Conservation (phyloP, 2,797 vertebrate genomes). For the Danio kyathit region DNA sequence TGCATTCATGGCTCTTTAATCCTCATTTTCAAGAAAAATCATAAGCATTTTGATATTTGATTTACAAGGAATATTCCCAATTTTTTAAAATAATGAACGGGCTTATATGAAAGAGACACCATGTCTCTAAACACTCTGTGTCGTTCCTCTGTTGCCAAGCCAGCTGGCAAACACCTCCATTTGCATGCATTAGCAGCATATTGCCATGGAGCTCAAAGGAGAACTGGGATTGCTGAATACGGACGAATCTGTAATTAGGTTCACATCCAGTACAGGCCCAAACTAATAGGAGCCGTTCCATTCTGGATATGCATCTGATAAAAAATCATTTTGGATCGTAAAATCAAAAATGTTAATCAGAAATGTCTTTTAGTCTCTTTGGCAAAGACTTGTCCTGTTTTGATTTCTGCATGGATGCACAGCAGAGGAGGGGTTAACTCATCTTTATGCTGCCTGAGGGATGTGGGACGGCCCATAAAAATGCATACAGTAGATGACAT, state of each 20-base stretch:
- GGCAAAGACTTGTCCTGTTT: neutral
- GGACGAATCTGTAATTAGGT: slow-evolving; percentile 62
- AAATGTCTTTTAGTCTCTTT: neutral
- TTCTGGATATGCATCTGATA: neutral
- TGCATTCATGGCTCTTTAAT: neutral
- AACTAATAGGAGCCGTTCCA: slow-evolving; percentile 13
- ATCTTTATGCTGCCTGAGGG: neutral
- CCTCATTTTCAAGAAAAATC: neutral
- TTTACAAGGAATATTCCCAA: neutral
- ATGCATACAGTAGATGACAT: neutral
- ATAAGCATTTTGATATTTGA: neutral
- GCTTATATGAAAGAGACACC: slow-evolving; percentile 3
- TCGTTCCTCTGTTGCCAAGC: slow-evolving; percentile 63
- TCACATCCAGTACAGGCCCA: slow-evolving; percentile 32
- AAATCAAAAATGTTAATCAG: neutral
- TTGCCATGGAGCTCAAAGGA: slow-evolving; percentile 62
- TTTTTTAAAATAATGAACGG: neutral
- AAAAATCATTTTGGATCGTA: neutral
- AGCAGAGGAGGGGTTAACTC: neutral
- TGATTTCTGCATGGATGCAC: neutral
- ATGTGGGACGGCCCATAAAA: neutral
- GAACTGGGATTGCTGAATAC: slow-evolving; percentile 58
- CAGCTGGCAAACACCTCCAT: slow-evolving; percentile 63
- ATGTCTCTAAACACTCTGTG: slow-evolving; percentile 26
- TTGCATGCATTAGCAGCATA: slow-evolving; percentile 72